Percentiles rank a stretch among this genome's conserved stretches.
Evolutionary conservation across 2,797 vertebrate genomes (phyloP).

Genomic region (Helostoma temminkii): DNA sequence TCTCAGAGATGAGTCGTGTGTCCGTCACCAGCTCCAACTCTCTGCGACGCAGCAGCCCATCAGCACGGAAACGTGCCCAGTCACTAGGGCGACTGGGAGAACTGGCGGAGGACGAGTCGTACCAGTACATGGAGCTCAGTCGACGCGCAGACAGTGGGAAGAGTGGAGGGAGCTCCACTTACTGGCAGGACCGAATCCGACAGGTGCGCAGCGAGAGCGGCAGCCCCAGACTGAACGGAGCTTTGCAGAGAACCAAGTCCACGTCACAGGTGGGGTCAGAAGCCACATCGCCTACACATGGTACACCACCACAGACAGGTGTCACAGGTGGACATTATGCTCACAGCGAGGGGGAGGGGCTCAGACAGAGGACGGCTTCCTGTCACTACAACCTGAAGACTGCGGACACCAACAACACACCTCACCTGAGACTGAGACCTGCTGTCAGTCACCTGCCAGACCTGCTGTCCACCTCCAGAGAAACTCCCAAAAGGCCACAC

Average conservation of each 20-base stretch:
- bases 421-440: conserved; percentile 53
- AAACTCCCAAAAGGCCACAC: conserved; percentile 76
- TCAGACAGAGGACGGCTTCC: conserved; percentile 83
- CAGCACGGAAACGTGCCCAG: conserved; percentile 87
- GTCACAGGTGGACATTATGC: conserved; percentile 36
- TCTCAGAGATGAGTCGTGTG: conserved; percentile 90
- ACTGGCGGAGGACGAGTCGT: conserved; percentile 80
- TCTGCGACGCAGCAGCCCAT: conserved; percentile 86
- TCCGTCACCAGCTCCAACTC: conserved; percentile 93
- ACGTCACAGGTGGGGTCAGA: conserved; percentile 78
- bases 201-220: conserved; percentile 80
- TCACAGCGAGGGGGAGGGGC: conserved; percentile 35
- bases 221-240: conserved; percentile 84
- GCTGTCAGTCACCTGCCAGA: conserved; percentile 59
- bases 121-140: conserved; percentile 85
- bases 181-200: conserved; percentile 84
- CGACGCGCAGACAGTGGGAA: conserved; percentile 55
- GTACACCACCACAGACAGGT: conserved; percentile 39
- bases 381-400: conserved; percentile 70
- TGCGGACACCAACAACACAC: conserved; percentile 31
- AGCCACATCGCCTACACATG: conserved; percentile 34
- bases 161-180: conserved; percentile 70
- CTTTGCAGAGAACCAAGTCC: conserved; percentile 84
- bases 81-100: conserved; percentile 91
- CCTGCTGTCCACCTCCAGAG: conserved; percentile 81